Conservation (phyloP, 2,888 invertebrate species). For the Achlya flavicornis region DNA sequence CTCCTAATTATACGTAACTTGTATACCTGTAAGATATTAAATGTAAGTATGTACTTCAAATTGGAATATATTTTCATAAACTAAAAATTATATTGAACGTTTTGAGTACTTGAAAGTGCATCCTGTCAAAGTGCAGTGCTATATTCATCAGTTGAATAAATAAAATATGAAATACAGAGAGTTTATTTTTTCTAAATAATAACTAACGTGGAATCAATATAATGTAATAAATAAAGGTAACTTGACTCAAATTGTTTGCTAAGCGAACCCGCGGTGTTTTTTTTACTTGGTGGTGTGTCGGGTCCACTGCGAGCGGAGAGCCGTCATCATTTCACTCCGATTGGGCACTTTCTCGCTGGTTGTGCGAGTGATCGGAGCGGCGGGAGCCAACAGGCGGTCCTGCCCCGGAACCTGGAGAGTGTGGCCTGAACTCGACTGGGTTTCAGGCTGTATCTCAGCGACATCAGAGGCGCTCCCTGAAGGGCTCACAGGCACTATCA, state of each 20-base stretch:
- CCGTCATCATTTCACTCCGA: conserved; percentile 92
- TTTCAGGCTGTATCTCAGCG: conserved; percentile 52
- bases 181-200: conserved; percentile 19
- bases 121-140: not conserved
- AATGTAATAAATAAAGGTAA: conserved; percentile 41
- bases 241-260: conserved; percentile 44
- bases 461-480: conserved; percentile 67
- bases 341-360: conserved; percentile 94
- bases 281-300: conserved; percentile 92
- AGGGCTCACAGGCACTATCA: conserved; percentile 85
- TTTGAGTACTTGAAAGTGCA: not conserved
- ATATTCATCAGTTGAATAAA: not conserved
- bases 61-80: too few species aligned
- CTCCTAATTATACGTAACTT: too few species aligned
- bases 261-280: conserved; percentile 17
- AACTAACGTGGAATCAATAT: not conserved
- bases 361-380: conserved; percentile 88
- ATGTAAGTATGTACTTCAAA: not conserved
- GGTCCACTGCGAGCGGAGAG: conserved; percentile 92
- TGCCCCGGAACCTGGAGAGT: conserved; percentile 82
- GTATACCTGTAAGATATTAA: too few species aligned
- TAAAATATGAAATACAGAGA: conserved; percentile 11
- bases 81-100: not conserved
- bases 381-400: conserved; percentile 78
- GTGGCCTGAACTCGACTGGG: conserved; percentile 63